Evolutionary conservation across 1,140 invertebrate species (phyloP).

Genomic region (Papilio polytes): DNA sequence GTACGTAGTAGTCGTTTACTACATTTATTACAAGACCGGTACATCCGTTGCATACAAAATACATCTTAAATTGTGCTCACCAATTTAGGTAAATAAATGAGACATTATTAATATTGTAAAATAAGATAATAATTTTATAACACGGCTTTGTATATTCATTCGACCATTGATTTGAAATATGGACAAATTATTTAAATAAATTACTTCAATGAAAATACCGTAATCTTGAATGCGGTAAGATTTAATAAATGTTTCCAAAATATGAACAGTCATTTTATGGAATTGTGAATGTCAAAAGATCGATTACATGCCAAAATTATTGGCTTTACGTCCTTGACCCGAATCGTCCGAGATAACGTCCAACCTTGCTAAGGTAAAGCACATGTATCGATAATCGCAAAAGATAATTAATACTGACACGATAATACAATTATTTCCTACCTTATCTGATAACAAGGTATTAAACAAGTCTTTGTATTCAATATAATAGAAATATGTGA

Average conservation of each 20-base stretch:
- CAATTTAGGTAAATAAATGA: no score
- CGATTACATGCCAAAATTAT: neutral
- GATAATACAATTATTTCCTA: constrained; percentile 21
- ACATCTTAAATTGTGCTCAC: no score
- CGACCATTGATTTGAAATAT: neutral
- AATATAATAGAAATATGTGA: neutral
- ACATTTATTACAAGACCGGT: no score
- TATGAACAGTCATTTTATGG: neutral
- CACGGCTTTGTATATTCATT: no score
- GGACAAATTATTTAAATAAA: neutral
- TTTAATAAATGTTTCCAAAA: neutral
- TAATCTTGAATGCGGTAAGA: neutral
- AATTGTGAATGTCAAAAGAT: neutral
- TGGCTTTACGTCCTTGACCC: constrained; percentile 7
- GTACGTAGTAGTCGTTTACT: no score
- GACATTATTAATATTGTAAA: no score
- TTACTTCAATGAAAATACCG: neutral
- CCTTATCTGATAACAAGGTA: neutral
- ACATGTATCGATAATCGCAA: constrained; percentile 10
- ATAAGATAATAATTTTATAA: no score
- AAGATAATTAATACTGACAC: constrained; percentile 13
- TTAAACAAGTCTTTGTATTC: neutral
- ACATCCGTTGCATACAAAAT: no score
- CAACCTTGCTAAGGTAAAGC: neutral
- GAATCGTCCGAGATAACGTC: neutral